These are phyloP conservation scores for Bryconaethiops microstoma DNA, from an alignment of 2,797 vertebrate genomes.

Conservation along the genomic window DNA sequence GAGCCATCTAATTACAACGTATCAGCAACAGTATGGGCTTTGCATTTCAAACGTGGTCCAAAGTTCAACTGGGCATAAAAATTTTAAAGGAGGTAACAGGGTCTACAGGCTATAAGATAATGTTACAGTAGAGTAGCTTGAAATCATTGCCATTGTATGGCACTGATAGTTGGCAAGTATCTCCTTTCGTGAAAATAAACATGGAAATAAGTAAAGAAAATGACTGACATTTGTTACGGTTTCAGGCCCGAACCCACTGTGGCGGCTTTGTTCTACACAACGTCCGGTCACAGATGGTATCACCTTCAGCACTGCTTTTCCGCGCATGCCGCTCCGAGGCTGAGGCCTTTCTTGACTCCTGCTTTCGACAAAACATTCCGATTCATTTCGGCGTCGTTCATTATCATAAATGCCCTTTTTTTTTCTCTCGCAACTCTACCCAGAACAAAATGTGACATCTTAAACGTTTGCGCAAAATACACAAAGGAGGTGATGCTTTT, in stretches of 20 bases:
- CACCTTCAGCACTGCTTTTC: background rate
- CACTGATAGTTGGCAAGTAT: too few species aligned
- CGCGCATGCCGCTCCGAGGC: background rate
- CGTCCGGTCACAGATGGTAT: background rate
- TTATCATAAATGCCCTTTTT: constrained; percentile 7
- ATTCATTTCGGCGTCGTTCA: constrained; percentile 1
- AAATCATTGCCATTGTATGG: too few species aligned
- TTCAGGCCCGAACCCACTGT: background rate
- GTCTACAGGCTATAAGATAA: too few species aligned
- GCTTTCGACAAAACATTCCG: constrained; percentile 22
- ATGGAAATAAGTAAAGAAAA: too few species aligned
- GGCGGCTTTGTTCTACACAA: background rate
- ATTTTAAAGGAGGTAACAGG: too few species aligned
- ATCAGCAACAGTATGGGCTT: too few species aligned
- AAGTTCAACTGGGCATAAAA: too few species aligned
- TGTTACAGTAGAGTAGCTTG: too few species aligned
- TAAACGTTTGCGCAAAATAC: constrained; percentile 23
- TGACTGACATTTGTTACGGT: too few species aligned
- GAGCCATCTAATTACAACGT: too few species aligned
- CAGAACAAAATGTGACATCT: constrained; percentile 17
- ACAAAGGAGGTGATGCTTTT: constrained; percentile 32
- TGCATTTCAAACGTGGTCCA: too few species aligned
- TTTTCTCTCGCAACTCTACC: background rate
- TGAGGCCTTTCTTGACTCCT: constrained; percentile 6
- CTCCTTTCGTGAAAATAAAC: too few species aligned